A percentile compares a stretch with the other conserved stretches of the same genome.
These are phyloP conservation scores for Leptinotarsa haldemani DNA, from an alignment of 2,888 invertebrate species.

Conservation along the genomic window DNA sequence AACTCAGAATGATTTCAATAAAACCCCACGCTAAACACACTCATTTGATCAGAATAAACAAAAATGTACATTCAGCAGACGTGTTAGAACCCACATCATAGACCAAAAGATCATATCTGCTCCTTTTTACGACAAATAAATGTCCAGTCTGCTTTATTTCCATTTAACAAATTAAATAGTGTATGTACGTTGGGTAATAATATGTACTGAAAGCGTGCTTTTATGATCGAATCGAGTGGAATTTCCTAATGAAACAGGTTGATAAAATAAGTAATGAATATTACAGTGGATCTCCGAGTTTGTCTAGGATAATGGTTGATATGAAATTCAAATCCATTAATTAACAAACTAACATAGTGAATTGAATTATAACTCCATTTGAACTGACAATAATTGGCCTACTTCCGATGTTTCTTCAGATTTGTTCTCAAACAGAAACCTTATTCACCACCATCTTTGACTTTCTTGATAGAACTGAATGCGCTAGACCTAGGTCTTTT, in stretches of 20 bases:
- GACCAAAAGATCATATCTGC: conserved; percentile 35
- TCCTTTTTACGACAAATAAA: conserved; percentile 34
- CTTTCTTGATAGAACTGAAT: too few relatives aligned
- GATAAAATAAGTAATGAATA: conserved; percentile 20
- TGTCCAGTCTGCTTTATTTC: conserved; percentile 33
- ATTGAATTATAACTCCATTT: too few relatives aligned
- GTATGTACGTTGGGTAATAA: conserved; percentile 21
- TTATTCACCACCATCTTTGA: too few relatives aligned
- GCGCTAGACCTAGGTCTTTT: too few relatives aligned
- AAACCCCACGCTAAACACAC: conserved; percentile 10
- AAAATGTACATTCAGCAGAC: conserved; percentile 21
- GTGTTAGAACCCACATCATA: conserved; percentile 24
- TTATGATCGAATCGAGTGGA: conserved; percentile 20
- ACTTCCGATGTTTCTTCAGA: too few relatives aligned
- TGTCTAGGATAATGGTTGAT: not conserved
- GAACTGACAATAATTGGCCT: too few relatives aligned
- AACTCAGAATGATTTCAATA: not conserved
- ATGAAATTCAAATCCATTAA: too few relatives aligned
- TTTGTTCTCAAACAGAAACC: too few relatives aligned
- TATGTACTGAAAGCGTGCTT: conserved; percentile 13
- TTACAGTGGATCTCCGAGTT: conserved; percentile 12
- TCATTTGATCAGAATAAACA: conserved; percentile 22
- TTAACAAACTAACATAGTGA: too few relatives aligned
- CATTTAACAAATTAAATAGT: conserved; percentile 25
- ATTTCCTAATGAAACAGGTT: conserved; percentile 22